Evolutionary conservation across 2,888 invertebrate species (phyloP).

Genomic region (Nemurella pictetii): DNA sequence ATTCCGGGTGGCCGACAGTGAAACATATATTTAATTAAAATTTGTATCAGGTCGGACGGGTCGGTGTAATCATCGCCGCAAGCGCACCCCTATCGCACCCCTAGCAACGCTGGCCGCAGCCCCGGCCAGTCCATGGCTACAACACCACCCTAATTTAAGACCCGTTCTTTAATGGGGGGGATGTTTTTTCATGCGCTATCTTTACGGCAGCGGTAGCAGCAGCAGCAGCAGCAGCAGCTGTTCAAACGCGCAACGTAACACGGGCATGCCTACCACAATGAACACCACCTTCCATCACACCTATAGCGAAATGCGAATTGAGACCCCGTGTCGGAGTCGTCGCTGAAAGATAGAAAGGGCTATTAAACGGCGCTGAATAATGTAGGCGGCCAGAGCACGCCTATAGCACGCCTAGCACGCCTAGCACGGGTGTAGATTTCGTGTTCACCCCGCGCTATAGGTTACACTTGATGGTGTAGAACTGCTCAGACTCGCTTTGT

Average conservation of each 20-base stretch:
- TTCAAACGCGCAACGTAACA: neutral
- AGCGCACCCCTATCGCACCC: neutral
- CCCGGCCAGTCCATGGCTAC: neutral
- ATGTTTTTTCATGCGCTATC: neutral
- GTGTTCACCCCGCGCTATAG: slow-evolving; percentile 21
- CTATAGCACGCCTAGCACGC: too few relatives aligned
- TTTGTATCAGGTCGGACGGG: neutral
- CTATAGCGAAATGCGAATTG: neutral
- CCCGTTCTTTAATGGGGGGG: neutral
- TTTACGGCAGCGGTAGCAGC: neutral
- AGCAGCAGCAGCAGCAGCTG: neutral
- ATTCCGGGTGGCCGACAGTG: neutral
- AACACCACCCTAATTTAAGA: neutral
- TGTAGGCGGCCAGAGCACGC: neutral
- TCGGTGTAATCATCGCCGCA: neutral
- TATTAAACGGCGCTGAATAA: neutral
- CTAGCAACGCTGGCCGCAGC: neutral
- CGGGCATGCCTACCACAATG: neutral
- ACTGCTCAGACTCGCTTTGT: neutral
- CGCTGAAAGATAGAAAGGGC: neutral
- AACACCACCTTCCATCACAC: neutral
- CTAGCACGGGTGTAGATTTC: neutral
- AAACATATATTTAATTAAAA: neutral
- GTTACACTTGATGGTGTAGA: too few relatives aligned
- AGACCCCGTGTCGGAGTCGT: neutral